phyloP scores from a whole-genome alignment of 2,113 vertebrate genomes.

The Corythornis cristatus region DNA sequence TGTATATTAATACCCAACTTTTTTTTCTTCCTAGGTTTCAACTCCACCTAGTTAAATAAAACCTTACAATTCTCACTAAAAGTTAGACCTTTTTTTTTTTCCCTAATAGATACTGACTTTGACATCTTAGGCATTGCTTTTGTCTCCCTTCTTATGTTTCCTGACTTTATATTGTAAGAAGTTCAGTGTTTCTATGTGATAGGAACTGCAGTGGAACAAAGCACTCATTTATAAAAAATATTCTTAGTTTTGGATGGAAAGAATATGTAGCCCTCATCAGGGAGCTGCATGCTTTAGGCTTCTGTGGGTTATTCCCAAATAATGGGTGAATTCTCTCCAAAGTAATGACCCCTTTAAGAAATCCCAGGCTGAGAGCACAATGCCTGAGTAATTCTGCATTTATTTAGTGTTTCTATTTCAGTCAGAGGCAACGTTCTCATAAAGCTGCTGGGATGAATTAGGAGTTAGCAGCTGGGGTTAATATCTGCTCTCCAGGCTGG shows the following conservation, averaged over 20 bases:
- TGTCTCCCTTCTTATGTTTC: neutral
- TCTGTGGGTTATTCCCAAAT: slow-evolving; percentile 1
- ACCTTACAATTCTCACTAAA: neutral
- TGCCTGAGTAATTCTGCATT: neutral
- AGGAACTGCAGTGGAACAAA: neutral
- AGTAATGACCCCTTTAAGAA: neutral
- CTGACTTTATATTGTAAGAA: neutral
- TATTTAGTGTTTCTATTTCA: neutral
- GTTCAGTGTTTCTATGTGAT: neutral
- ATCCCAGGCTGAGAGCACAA: neutral
- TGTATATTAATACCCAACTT: neutral
- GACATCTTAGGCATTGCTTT: neutral
- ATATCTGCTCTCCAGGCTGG: neutral
- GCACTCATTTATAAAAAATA: slow-evolving; percentile 7
- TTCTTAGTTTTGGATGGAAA: neutral
- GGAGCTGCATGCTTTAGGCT: neutral
- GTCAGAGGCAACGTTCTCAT: neutral
- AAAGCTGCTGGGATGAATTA: neutral
- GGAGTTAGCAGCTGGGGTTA: neutral
- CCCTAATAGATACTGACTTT: neutral
- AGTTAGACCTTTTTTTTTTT: rapidly evolving
- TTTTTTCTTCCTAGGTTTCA: neutral
- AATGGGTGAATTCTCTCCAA: neutral
- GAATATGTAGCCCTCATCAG: neutral
- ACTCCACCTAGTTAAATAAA: neutral